A percentile compares a stretch with the other conserved stretches of the same genome.
phyloP scores from a whole-genome alignment of 2,888 invertebrate genomes.

The Lepidocyrtoides sp. region DNA sequence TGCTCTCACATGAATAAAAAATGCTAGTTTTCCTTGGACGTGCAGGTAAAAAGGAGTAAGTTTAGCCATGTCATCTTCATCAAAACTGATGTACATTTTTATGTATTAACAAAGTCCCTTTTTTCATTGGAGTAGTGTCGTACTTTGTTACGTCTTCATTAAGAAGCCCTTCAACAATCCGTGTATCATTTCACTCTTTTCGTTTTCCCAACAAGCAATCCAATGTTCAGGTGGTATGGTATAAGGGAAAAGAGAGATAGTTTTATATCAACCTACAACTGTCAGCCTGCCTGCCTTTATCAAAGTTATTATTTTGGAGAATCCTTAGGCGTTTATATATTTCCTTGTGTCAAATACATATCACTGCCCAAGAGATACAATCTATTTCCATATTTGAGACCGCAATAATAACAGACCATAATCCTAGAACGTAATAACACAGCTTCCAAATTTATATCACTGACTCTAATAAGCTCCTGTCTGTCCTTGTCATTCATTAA shows the following conservation, averaged over 20 bases:
- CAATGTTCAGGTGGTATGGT: slow-evolving; percentile 55
- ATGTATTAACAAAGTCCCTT: not conserved
- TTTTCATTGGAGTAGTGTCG: not conserved
- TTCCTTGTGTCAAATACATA: not conserved
- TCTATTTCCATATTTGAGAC: slow-evolving; percentile 21
- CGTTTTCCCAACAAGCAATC: slow-evolving; percentile 56
- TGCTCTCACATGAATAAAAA: too few species aligned
- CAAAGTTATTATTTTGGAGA: not conserved
- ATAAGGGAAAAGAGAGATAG: slow-evolving; percentile 28
- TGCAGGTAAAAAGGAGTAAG: too few species aligned
- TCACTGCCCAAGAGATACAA: not conserved
- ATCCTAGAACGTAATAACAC: not conserved
- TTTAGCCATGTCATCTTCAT: slow-evolving; percentile 5
- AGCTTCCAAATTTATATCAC: slow-evolving; percentile 21
- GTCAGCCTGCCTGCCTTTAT: slow-evolving; percentile 55
- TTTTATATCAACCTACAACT: not conserved
- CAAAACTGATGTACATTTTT: not conserved
- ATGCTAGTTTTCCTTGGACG: too few species aligned
- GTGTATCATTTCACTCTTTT: slow-evolving; percentile 8
- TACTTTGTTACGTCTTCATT: slow-evolving; percentile 57
- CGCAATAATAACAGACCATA: not conserved
- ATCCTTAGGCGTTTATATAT: not conserved
- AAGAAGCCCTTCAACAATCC: slow-evolving; percentile 66
- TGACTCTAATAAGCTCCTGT: slow-evolving; percentile 50
- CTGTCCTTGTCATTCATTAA: slow-evolving; percentile 63